These are phyloP conservation scores for Orthonyx spaldingii DNA, from an alignment of 2,113 vertebrate species.

Conservation along the genomic window DNA sequence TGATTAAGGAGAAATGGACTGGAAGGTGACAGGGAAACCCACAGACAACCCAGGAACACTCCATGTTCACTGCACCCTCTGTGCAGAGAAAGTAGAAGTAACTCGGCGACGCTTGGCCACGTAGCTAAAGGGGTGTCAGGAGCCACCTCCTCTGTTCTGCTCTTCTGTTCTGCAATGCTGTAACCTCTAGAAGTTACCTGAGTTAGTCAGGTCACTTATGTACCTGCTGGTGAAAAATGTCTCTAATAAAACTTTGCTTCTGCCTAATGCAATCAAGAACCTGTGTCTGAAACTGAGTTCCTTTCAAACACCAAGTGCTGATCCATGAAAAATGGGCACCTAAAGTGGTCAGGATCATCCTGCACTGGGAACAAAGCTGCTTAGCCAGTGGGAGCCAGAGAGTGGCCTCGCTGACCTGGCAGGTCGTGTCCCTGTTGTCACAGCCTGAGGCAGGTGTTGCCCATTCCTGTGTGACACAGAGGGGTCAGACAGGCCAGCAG, in stretches of 20 bases:
- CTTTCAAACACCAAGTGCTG: neutral
- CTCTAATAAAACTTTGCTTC: constrained; percentile 65
- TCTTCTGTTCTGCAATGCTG: constrained; percentile 9
- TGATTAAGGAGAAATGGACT: neutral
- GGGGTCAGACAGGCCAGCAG: neutral
- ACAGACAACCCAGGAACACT: neutral
- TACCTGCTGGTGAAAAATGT: neutral
- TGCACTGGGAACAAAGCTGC: neutral
- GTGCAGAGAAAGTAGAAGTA: constrained; percentile 16
- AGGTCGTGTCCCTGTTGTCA: neutral
- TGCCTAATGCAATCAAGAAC: constrained; percentile 53
- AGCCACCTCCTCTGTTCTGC: neutral
- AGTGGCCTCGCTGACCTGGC: neutral
- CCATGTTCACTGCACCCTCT: neutral
- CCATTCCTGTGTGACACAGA: neutral
- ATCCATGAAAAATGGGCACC: neutral
- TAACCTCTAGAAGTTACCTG: constrained; percentile 3
- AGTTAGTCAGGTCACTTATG: constrained; percentile 20
- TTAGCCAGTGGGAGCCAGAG: neutral
- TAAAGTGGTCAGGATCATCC: neutral
- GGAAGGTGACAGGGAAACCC: constrained; percentile 5
- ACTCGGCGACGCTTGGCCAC: constrained; percentile 24
- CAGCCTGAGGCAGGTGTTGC: neutral
- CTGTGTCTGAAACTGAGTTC: neutral
- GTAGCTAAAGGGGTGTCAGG: neutral